Base-by-base conservation (phyloP, 2,797 vertebrate species). In the Apogon talboti region DNA sequence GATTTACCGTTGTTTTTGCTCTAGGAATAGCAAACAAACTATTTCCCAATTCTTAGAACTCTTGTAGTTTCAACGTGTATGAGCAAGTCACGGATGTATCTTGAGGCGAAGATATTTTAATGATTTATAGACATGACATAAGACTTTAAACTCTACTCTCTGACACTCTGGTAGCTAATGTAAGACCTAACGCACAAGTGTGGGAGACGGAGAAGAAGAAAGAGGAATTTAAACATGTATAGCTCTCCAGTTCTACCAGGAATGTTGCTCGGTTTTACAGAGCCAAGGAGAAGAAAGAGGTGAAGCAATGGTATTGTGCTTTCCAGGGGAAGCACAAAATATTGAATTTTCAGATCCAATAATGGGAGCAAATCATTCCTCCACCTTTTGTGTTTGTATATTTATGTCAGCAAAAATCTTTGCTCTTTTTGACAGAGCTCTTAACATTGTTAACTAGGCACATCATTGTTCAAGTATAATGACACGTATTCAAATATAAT, bases 51-150 rank as follows among this genome's bases (percentile, higher is more conserved):
- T 82, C 71, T 78, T 63, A 80, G 63, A 74, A 78, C 71, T 77
- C 60, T 45, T 56, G 53, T 63, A 50, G 44, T 55, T 77, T 81
- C 66, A 81, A 71, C 82, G 70, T 63, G 69, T 70, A 78, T 70
- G 67, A 76, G 74, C 64, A 64, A 76, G 70, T 71, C 74, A 78
- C 70, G 24, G 1, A 35, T 52, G 64, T 70, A 37, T 87, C 85
- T 60, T 15, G 62, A 60, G 78, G 79, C 69, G 9, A 58, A 80
- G 83, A 46, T 68, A 51, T 79, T 56, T 87, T 66, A 84, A 90
- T 86, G 79, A 87, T 88, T 88, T 75, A 82, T 84, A 68, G 71
- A 79, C 54, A 40, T 50, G 74, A 58, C 47, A 6, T 68, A 56
- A 72, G 53, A 68, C 60, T 55, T 66, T 71, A 63, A 61, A 53